Conservation (phyloP, 1,140 invertebrate species). For the Mercenaria mercenaria region DNA sequence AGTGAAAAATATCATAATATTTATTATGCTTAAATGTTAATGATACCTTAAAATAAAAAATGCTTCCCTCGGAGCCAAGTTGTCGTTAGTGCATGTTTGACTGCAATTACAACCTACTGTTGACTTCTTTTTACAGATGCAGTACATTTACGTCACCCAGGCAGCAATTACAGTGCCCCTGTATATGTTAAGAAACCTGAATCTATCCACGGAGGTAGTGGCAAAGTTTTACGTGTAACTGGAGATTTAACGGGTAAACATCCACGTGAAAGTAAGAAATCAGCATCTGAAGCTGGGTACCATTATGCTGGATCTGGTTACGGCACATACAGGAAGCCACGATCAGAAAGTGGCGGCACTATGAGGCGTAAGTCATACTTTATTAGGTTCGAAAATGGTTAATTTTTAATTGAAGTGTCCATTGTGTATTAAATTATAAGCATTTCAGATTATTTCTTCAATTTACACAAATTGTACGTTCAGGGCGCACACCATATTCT, state of each 20-base stretch:
- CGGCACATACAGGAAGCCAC: constrained; percentile 67
- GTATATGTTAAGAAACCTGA: constrained; percentile 75
- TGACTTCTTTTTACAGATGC: constrained; percentile 33
- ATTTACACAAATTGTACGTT: no score
- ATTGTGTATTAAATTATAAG: background rate
- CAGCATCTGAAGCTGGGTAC: constrained; percentile 79
- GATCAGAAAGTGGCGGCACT: constrained; percentile 80
- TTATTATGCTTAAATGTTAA: no score
- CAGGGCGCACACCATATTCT: no score
- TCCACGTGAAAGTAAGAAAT: constrained; percentile 65
- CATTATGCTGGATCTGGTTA: constrained; percentile 68
- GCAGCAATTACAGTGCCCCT: constrained; percentile 79
- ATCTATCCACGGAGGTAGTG: constrained; percentile 66
- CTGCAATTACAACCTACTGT: no score
- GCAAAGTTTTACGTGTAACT: constrained; percentile 78
- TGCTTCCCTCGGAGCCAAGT: no score
- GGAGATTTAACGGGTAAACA: constrained; percentile 81
- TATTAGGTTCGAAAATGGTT: background rate
- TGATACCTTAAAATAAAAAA: no score
- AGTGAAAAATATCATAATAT: no score
- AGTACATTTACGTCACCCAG: constrained; percentile 72
- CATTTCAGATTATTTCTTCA: no score
- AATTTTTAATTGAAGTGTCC: background rate
- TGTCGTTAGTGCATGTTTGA: no score
- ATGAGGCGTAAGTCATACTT: constrained; percentile 81